Evolutionary conservation across 2,797 vertebrate genomes (phyloP).

Genomic region (Galagoides demidoff): DNA sequence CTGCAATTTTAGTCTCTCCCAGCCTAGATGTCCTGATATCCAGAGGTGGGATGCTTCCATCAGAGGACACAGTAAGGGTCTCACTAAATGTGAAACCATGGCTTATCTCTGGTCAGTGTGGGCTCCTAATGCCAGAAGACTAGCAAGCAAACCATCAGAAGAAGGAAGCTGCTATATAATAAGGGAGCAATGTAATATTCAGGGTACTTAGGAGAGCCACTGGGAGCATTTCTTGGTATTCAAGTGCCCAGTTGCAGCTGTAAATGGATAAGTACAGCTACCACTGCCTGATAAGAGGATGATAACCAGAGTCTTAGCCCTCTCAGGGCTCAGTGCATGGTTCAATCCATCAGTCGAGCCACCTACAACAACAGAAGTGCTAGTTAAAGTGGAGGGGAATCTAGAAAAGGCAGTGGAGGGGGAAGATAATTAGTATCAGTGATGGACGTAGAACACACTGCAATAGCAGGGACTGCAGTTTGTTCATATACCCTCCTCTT

Average conservation of each 20-base stretch:
- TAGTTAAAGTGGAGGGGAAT: neutral
- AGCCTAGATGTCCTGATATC: neutral
- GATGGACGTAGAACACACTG: neutral
- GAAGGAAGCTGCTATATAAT: neutral
- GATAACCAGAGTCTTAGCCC: neutral
- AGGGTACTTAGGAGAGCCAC: neutral
- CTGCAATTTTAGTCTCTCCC: neutral
- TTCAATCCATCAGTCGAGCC: neutral
- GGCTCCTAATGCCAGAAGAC: neutral
- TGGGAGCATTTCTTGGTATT: neutral
- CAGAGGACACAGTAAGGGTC: neutral
- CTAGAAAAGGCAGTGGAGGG: neutral
- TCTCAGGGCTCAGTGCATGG: neutral
- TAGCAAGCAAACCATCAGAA: neutral
- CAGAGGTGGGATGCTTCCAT: neutral
- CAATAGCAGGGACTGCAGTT: neutral
- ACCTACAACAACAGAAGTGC: neutral
- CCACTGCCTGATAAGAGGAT: neutral
- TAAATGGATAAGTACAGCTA: neutral
- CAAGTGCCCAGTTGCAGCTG: neutral
- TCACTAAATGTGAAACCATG: too few relatives aligned
- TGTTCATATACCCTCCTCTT: neutral
- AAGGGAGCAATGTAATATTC: neutral
- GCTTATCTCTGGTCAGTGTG: neutral
- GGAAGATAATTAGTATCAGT: neutral